Conservation (phyloP, 2,797 vertebrate genomes). For the Simalia tracyae region DNA sequence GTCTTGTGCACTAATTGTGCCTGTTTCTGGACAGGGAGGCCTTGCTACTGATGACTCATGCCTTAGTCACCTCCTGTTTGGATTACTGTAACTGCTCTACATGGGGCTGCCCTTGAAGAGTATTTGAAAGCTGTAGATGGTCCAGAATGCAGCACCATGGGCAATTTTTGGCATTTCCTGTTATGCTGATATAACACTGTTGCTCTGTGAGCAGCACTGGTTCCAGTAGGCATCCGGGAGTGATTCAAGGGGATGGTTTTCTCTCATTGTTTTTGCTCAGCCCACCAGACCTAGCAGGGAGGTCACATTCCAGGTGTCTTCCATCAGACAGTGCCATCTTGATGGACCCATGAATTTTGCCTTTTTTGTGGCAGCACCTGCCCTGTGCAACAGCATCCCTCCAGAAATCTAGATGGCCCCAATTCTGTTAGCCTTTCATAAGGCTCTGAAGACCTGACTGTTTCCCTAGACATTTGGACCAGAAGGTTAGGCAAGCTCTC, state of each 20-base stretch:
- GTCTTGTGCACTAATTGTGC: too few species aligned
- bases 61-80: too few species aligned
- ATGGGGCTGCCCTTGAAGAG: too few species aligned
- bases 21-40: too few species aligned
- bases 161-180: background rate
- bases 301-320: background rate
- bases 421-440: background rate
- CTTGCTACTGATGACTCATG: too few species aligned
- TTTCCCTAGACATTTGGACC: background rate
- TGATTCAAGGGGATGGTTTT: background rate
- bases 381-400: background rate
- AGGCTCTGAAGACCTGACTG: background rate
- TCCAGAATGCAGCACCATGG: background rate
- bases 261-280: background rate
- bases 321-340: background rate
- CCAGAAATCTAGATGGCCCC: background rate
- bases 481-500: background rate
- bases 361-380: background rate
- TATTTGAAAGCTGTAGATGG: background rate
- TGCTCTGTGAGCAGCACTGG: background rate
- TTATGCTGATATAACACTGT: background rate
- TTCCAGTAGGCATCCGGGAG: background rate
- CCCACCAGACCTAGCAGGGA: background rate
- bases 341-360: background rate
- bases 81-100: too few species aligned